phyloP scores from a whole-genome alignment of 2,113 vertebrate genomes.

The Nestor notabilis region DNA sequence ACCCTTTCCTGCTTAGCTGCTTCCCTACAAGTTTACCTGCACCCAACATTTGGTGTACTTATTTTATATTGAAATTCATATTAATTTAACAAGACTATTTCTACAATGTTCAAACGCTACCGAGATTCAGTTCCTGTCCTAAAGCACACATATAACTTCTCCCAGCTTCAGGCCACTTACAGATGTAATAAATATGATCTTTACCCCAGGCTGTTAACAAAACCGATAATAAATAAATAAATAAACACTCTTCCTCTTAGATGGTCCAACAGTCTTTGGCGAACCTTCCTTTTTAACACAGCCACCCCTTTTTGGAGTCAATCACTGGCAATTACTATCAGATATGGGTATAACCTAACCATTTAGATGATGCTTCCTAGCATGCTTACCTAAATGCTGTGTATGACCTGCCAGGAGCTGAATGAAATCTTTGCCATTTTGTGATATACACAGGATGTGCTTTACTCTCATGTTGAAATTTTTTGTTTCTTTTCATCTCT shows the following conservation, averaged over 20 bases:
- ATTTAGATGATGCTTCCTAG: neutral
- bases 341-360: neutral
- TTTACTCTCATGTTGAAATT: neutral
- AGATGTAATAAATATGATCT: neutral
- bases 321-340: neutral
- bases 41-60: neutral
- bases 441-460: neutral
- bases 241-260: neutral
- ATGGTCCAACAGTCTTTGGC: neutral
- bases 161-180: neutral
- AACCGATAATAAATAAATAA: neutral
- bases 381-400: fast-evolving
- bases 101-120: neutral
- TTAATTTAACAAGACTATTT: neutral
- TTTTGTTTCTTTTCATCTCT: neutral
- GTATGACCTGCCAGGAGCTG: neutral
- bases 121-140: neutral
- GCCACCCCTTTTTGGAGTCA: neutral
- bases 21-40: neutral
- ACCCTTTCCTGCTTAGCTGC: neutral
- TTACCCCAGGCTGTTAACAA: neutral
- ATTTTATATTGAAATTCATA: neutral
- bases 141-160: neutral
- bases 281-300: neutral
- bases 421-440: neutral